A percentile compares a stretch with the other conserved stretches of the same genome.
Evolutionary conservation across 2,797 vertebrate genomes (phyloP).

Genomic region (Rhinoraja longicauda): DNA sequence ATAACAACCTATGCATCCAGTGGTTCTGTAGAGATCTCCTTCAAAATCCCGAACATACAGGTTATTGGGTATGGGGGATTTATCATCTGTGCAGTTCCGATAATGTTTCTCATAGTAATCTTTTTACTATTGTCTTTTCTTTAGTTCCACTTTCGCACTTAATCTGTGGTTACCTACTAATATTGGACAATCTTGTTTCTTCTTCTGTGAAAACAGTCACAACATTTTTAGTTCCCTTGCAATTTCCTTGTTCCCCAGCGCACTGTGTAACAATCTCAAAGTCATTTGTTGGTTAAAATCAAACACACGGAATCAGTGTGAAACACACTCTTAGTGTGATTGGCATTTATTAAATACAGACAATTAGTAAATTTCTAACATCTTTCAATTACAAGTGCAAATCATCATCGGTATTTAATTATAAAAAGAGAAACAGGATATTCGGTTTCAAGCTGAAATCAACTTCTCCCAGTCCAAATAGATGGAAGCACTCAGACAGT

Average conservation of each 20-base stretch:
- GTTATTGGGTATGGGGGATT: too few relatives aligned
- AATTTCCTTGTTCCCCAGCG: not conserved
- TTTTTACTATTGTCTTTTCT: too few relatives aligned
- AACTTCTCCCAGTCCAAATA: not conserved
- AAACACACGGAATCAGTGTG: not conserved
- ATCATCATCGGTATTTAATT: not conserved
- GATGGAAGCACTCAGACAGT: not conserved
- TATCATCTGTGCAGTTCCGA: too few relatives aligned
- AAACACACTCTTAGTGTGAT: not conserved
- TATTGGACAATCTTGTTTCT: too few relatives aligned
- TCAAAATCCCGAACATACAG: too few relatives aligned
- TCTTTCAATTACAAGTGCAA: slow-evolving; percentile 21
- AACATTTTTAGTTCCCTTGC: too few relatives aligned
- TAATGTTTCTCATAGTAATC: too few relatives aligned
- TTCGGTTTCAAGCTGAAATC: not conserved
- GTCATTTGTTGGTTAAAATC: not conserved
- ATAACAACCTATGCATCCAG: too few relatives aligned
- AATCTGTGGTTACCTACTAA: too few relatives aligned
- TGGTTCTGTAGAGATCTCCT: too few relatives aligned
- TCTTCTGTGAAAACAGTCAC: too few relatives aligned
- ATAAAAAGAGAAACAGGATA: not conserved
- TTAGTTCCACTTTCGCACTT: too few relatives aligned
- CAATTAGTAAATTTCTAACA: not conserved
- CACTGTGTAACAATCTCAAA: not conserved
- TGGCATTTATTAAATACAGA: not conserved